phyloP scores from a whole-genome alignment of 2,888 invertebrate genomes.

The Disparrhopalites patrizii region DNA sequence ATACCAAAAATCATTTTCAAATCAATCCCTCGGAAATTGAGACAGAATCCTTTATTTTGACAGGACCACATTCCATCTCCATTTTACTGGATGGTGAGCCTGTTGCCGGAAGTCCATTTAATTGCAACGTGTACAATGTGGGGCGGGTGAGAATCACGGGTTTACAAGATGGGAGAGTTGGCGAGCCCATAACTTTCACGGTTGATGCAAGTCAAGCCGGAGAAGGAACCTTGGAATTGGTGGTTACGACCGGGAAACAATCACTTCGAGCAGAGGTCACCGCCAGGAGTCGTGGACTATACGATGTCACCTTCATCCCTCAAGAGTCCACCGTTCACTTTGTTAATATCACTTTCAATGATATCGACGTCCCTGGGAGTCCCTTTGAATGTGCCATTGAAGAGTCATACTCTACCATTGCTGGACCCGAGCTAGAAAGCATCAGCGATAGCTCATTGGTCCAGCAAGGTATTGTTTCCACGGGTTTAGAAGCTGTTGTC shows the following conservation, averaged over 20 bases:
- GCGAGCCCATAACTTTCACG: constrained; percentile 83
- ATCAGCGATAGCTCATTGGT: constrained; percentile 45
- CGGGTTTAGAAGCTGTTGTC: constrained; percentile 53
- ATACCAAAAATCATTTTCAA: constrained; percentile 29
- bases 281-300: constrained; percentile 82
- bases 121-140: constrained; percentile 91
- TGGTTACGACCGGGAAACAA: constrained; percentile 82
- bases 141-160: constrained; percentile 57
- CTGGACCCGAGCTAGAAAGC: constrained; percentile 43
- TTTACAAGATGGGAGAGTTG: constrained; percentile 59
- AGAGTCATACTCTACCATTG: constrained; percentile 49
- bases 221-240: constrained; percentile 85
- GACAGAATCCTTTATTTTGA: neutral
- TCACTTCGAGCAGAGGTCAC: constrained; percentile 86
- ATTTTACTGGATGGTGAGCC: constrained; percentile 78
- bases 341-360: constrained; percentile 91
- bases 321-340: constrained; percentile 84
- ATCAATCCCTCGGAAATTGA: too few relatives aligned
- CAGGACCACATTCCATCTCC: constrained; percentile 76
- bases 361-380: constrained; percentile 62
- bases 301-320: constrained; percentile 88
- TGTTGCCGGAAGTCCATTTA: constrained; percentile 86
- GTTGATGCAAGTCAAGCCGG: constrained; percentile 94
- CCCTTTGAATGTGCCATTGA: constrained; percentile 71
- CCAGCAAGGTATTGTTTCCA: constrained; percentile 41